phyloP scores from a whole-genome alignment of 1,140 invertebrate genomes.

The Aradophagus sp. region DNA sequence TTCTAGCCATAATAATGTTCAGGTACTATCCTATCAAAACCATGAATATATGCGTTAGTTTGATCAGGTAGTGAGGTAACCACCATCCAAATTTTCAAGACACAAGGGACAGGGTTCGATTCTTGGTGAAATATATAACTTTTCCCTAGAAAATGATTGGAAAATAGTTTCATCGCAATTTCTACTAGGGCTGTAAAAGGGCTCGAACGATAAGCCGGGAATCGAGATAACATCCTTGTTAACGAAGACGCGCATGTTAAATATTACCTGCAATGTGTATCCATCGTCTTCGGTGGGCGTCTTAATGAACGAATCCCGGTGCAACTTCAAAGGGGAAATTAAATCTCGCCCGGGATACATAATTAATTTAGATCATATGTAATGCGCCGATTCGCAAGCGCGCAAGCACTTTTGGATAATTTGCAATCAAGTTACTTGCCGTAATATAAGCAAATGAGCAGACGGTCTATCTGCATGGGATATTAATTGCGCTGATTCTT shows the following conservation, averaged over 20 bases:
- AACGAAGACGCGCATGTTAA: constrained; percentile 49
- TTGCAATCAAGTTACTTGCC: constrained; percentile 47
- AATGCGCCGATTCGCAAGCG: constrained; percentile 45
- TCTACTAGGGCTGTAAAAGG: too few species aligned
- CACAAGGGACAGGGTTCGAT: too few species aligned
- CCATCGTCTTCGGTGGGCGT: constrained; percentile 38
- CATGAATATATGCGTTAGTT: too few species aligned
- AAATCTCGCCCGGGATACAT: constrained; percentile 51
- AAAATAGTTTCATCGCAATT: too few species aligned
- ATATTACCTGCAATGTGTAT: constrained; percentile 31
- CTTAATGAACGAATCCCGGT: constrained; percentile 47
- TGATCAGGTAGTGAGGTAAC: too few species aligned
- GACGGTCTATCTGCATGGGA: constrained; percentile 24
- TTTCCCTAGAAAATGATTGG: too few species aligned
- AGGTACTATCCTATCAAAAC: too few species aligned
- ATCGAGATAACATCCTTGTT: constrained; percentile 40
- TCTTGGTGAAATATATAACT: too few species aligned
- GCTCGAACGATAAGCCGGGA: constrained; percentile 34
- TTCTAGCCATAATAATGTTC: too few species aligned
- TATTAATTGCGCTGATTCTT: constrained; percentile 46
- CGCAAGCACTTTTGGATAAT: constrained; percentile 52
- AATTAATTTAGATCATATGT: constrained; percentile 58
- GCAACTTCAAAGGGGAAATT: constrained; percentile 54
- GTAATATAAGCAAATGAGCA: constrained; percentile 27
- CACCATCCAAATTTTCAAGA: too few species aligned